Conservation (phyloP, 2,113 vertebrate species). For the Semnornis frantzii region DNA sequence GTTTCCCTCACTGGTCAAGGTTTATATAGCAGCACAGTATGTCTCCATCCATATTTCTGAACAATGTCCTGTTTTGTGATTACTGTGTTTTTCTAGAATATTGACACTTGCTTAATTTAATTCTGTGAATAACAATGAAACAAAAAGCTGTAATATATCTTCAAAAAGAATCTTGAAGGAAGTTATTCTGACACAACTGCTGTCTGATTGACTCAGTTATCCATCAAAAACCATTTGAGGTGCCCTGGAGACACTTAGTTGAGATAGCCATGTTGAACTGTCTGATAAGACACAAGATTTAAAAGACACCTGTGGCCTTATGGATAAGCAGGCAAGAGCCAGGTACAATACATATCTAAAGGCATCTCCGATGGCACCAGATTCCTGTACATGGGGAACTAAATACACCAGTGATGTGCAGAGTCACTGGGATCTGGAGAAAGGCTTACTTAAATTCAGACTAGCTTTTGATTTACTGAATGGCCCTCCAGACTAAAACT, state of each 20-base stretch:
- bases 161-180: neutral
- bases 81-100: neutral
- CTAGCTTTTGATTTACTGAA: neutral
- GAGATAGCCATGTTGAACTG: neutral
- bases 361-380: neutral
- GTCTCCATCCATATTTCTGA: neutral
- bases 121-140: neutral
- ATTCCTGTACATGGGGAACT: neutral
- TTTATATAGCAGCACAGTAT: neutral
- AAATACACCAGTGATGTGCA: neutral
- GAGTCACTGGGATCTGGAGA: neutral
- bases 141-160: neutral
- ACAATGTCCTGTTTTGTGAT: neutral
- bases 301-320: neutral
- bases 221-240: neutral
- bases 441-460: neutral
- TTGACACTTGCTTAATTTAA: neutral
- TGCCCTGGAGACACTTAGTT: neutral
- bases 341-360: too few relatives aligned
- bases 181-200: neutral
- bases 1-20: neutral
- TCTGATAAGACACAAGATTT: neutral
- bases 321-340: neutral
- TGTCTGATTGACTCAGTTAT: neutral
- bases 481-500: neutral